A percentile compares a stretch with the other conserved stretches of the same genome.
Evolutionary conservation across 2,113 vertebrate species (phyloP).

Genomic region (Saccopteryx leptura): DNA sequence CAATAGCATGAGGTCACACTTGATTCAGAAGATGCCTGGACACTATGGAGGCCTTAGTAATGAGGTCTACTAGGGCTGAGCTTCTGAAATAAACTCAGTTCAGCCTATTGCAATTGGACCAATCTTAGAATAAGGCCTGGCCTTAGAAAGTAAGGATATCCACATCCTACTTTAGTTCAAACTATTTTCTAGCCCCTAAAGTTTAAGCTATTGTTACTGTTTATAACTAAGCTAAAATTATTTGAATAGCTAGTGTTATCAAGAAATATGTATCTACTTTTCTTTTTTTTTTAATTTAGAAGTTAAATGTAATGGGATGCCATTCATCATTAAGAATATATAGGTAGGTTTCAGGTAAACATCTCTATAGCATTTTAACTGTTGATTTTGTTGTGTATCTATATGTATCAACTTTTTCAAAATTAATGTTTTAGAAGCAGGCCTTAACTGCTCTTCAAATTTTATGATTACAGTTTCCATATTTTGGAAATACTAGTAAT

Average conservation of each 20-base stretch:
- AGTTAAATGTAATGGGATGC: too few relatives aligned
- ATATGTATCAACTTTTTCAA: background rate
- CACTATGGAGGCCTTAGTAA: background rate
- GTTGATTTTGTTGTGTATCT: too few relatives aligned
- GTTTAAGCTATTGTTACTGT: background rate
- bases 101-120: background rate
- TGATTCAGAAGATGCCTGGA: background rate
- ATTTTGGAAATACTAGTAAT: background rate
- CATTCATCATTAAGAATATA: too few relatives aligned
- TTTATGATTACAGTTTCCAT: conserved; percentile 22
- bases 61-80: background rate
- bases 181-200: background rate
- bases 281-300: too few relatives aligned
- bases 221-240: conserved; percentile 48
- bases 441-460: conserved; percentile 13
- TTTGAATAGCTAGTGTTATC: background rate
- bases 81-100: background rate
- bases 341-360: too few relatives aligned
- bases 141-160: background rate
- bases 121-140: background rate
- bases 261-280: background rate
- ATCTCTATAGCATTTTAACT: too few relatives aligned
- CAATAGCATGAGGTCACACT: background rate
- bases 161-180: background rate
- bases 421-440: background rate